Evolutionary conservation across 1,140 invertebrate species (phyloP).

Genomic region (Drosophila simulans): DNA sequence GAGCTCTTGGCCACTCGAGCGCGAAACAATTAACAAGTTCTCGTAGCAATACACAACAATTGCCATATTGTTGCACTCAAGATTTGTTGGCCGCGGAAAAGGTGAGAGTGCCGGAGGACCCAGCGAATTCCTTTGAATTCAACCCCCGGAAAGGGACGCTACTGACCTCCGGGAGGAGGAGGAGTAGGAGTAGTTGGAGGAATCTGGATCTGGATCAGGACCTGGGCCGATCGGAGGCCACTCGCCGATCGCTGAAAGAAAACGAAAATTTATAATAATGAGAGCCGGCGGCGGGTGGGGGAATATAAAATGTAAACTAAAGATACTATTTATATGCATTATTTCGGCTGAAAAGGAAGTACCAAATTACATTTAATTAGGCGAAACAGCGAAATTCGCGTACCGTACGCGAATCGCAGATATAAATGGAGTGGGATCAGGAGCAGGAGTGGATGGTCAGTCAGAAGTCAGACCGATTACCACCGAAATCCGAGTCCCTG

Average conservation of each 20-base stretch:
- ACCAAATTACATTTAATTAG: slow-evolving; percentile 84
- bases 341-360: slow-evolving; percentile 84
- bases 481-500: slow-evolving; percentile 68
- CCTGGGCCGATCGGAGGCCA: slow-evolving; percentile 39
- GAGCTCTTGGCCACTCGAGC: slow-evolving; percentile 59
- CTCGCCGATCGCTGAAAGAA: slow-evolving; percentile 63
- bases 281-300: slow-evolving; percentile 28
- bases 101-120: slow-evolving; percentile 29
- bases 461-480: slow-evolving; percentile 80
- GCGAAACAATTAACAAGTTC: slow-evolving; percentile 81
- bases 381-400: slow-evolving; percentile 75
- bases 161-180: slow-evolving; percentile 31
- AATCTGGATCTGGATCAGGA: not conserved
- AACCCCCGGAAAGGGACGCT: slow-evolving; percentile 10
- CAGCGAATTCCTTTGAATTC: slow-evolving; percentile 71
- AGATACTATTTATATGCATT: slow-evolving; percentile 83
- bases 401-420: slow-evolving; percentile 65
- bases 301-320: slow-evolving; percentile 78
- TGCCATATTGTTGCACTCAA: slow-evolving; percentile 62
- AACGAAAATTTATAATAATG: slow-evolving; percentile 80
- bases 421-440: slow-evolving; percentile 41
- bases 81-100: slow-evolving; percentile 31
- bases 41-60: slow-evolving; percentile 44
- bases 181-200: not conserved
- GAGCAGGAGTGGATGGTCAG: slow-evolving; percentile 36